Conservation (phyloP, 2,113 vertebrate genomes). For the Circaetus cinerascens region DNA sequence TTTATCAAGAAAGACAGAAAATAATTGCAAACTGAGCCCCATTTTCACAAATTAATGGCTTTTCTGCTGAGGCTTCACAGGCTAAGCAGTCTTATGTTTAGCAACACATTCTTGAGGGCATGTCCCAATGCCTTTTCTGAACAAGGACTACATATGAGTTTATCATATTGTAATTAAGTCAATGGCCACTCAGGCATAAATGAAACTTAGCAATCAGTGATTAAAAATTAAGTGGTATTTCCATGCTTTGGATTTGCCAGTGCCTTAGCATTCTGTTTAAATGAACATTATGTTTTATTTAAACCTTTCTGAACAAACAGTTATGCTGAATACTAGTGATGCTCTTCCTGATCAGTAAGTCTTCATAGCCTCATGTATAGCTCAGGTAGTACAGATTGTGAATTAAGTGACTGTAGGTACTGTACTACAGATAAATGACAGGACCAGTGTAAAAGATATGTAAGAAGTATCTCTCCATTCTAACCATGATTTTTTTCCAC, state of each 20-base stretch:
- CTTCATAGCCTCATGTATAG: not conserved
- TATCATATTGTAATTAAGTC: slow-evolving; percentile 26
- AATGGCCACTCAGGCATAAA: not conserved
- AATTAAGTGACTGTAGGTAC: not conserved
- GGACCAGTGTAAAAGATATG: not conserved
- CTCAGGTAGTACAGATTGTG: not conserved
- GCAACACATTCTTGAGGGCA: not conserved
- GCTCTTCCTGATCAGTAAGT: not conserved
- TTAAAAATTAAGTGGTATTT: not conserved
- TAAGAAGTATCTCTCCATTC: not conserved
- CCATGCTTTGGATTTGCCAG: not conserved
- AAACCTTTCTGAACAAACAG: not conserved
- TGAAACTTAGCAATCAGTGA: not conserved
- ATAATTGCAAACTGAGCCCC: slow-evolving; percentile 12
- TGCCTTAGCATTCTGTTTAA: not conserved
- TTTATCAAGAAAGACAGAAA: slow-evolving; percentile 35
- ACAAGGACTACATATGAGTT: not conserved
- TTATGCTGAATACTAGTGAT: not conserved
- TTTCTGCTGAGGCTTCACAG: not conserved
- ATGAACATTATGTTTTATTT: not conserved
- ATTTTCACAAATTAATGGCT: slow-evolving; percentile 27
- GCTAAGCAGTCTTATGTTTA: not conserved
- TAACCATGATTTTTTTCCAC: not conserved
- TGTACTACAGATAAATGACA: not conserved
- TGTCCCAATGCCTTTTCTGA: not conserved